These are phyloP conservation scores for Odontomyia ornata DNA, from an alignment of 2,888 invertebrate genomes.

Conservation along the genomic window DNA sequence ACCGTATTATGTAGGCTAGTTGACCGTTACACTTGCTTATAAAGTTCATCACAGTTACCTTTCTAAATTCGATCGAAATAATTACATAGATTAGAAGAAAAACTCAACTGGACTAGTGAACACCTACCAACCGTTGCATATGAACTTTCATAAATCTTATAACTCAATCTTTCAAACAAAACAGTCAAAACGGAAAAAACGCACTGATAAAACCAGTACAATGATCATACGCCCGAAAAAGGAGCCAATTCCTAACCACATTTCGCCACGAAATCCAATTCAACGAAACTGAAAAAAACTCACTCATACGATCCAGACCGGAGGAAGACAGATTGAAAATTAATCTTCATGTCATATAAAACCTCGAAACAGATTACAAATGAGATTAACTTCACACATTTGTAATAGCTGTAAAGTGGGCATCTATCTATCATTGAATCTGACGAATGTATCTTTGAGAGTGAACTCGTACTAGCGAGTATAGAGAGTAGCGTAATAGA, in stretches of 20 bases:
- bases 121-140: neutral
- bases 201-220: neutral
- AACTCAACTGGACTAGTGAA: too few species aligned
- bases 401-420: constrained; percentile 3
- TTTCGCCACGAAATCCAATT: constrained; percentile 11
- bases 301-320: neutral
- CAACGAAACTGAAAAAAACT: neutral
- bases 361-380: constrained; percentile 28
- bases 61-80: neutral
- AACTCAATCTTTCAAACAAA: neutral
- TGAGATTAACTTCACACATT: constrained; percentile 32
- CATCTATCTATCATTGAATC: neutral
- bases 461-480: neutral
- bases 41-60: too few species aligned
- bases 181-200: neutral
- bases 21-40: too few species aligned
- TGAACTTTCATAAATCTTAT: neutral
- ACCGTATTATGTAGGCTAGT: too few species aligned
- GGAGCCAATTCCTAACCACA: constrained; percentile 13
- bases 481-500: too few species aligned
- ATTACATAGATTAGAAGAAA: neutral
- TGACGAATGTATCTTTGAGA: neutral
- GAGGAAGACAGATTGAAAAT: constrained; percentile 29
- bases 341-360: neutral
- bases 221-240: neutral